Evolutionary conservation across 1,140 invertebrate genomes (phyloP), one percentile per base, ranked within the genome.

Genomic region (Trachymyrmex septentrionalis): DNA sequence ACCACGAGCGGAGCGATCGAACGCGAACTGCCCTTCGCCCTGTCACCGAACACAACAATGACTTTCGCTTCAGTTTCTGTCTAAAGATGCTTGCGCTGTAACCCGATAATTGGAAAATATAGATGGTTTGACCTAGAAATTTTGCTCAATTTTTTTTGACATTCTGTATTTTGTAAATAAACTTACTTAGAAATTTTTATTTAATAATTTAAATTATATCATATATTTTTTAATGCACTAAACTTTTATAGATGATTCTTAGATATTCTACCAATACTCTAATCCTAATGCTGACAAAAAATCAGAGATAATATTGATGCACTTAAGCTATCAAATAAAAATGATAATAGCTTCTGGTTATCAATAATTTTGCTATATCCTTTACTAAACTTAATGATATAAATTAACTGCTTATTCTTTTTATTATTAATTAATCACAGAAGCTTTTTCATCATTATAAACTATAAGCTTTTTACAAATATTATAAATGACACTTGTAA

Each of bases 1-100:
- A 77, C 61, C 38, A 81, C 81, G 53, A 66, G 55, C 21, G 55
- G 82, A 75, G 34, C 71, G 77, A 84, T 84, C 80, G 80, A 84
- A 84, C 69, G n/a, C 69, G 24, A 81, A 9, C 69, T 24, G 24
- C 69, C 80, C 44, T 84, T 84, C 38, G 55, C 69, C 69, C 14
- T 75, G 63, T 80, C 63, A 67, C 27, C 67, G 14, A 34, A 14
- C 4, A 9, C 38, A 50, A 73, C 53, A 61, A 73, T 59, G 38
- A 84, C 55, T 59, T 48, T 84, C 69, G 48, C 24, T 27, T 73
- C 34, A 16, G 21, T 24, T 53, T 38, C 48, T 61, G 27, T n/a
- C 27, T 75, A 21, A 30, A 12, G 44, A 27, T 48, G 21, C 34
- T 72, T 38, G 21, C 53, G 10, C 59, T 44, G 34, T 24, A 57